phyloP scores from a whole-genome alignment of 2,797 vertebrate genomes.

The Moxostoma hubbsi region DNA sequence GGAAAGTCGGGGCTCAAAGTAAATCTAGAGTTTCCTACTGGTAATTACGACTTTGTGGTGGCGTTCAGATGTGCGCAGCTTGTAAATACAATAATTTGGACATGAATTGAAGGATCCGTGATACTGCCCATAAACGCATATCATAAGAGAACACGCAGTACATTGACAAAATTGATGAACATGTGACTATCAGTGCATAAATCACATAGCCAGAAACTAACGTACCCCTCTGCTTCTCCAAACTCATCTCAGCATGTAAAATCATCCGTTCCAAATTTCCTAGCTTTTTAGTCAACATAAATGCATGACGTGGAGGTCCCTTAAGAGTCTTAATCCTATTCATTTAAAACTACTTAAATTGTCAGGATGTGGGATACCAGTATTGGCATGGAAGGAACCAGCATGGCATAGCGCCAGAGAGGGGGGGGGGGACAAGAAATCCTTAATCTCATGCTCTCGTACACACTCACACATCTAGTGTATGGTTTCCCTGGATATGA shows the following conservation, averaged over 20 bases:
- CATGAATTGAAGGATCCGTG: background rate
- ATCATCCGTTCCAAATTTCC: slow-evolving; percentile 28
- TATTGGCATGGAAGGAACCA: slow-evolving; percentile 5
- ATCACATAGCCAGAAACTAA: slow-evolving; percentile 24
- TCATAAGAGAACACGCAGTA: slow-evolving; percentile 43
- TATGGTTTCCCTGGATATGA: slow-evolving; percentile 32
- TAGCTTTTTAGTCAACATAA: slow-evolving; percentile 32
- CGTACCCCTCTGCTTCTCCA: background rate
- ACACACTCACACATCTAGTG: background rate
- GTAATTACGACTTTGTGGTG: too few species aligned
- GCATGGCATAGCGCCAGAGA: slow-evolving; percentile 30
- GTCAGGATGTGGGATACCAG: slow-evolving; percentile 12
- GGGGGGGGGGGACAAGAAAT: slow-evolving; percentile 10
- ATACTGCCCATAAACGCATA: background rate
- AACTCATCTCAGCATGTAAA: background rate
- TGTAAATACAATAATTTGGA: background rate
- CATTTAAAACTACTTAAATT: slow-evolving; percentile 42
- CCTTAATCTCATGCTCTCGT: slow-evolving; percentile 5
- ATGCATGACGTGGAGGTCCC: background rate
- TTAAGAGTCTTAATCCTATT: slow-evolving; percentile 31
- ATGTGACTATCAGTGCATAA: slow-evolving; percentile 49
- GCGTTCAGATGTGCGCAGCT: too few species aligned
- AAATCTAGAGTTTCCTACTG: too few species aligned
- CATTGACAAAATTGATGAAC: slow-evolving; percentile 60
- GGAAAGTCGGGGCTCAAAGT: too few species aligned